phyloP scores from a whole-genome alignment of 2,113 vertebrate species.

The Anguilla rostrata region DNA sequence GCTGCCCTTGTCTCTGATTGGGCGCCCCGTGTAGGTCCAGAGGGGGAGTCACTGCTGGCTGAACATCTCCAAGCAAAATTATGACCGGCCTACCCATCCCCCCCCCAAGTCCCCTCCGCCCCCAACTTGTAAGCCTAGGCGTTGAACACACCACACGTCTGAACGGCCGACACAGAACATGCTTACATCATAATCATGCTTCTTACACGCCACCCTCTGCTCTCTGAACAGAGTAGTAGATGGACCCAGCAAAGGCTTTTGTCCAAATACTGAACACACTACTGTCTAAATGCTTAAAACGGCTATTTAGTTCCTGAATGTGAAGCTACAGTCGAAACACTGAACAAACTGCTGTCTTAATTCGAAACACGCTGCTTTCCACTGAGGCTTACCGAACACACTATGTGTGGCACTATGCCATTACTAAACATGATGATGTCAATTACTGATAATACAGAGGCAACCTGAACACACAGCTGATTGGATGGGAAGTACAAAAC shows the following conservation, averaged over 20 bases:
- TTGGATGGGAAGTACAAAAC: no score
- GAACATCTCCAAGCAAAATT: not conserved
- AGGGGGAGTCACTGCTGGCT: constrained; percentile 49
- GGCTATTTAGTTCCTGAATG: not conserved
- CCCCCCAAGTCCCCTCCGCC: no score
- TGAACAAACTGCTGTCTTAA: not conserved
- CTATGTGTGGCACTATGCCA: no score
- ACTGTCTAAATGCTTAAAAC: no score
- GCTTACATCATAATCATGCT: no score
- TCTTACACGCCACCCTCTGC: no score
- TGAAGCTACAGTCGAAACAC: constrained; percentile 54
- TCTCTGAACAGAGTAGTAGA: no score
- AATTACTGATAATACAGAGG: no score
- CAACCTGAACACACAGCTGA: no score
- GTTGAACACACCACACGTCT: not conserved
- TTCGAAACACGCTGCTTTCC: not conserved
- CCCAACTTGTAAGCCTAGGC: not conserved
- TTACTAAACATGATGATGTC: no score
- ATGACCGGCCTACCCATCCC: not conserved
- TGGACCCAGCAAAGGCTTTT: no score
- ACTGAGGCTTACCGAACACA: not conserved
- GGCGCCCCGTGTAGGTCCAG: constrained; percentile 58
- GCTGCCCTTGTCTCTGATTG: constrained; percentile 54
- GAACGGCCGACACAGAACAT: not conserved
- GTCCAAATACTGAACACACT: not conserved